Base-by-base conservation (phyloP, 2,113 vertebrate genomes). In the Notechis scutatus region DNA sequence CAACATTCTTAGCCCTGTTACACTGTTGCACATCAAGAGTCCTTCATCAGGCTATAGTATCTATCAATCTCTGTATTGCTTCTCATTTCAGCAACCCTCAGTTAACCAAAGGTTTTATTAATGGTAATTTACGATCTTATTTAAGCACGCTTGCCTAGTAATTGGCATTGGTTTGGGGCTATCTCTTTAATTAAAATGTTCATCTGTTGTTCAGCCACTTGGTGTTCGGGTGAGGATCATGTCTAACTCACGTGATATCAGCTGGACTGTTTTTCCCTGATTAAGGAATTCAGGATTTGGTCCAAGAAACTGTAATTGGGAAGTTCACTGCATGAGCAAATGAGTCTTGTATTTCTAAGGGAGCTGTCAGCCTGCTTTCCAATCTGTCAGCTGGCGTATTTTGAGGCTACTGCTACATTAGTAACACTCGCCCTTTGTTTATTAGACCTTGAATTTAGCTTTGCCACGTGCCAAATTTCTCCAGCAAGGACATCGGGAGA, bases 61-160 rank as follows among this genome's bases (percentile, higher is more conserved):
- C 34, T 81, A 81, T 42, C 74, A 81, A 42, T 81, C 34, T 42
- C 74, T 42, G 74, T 9, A 42, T 21, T 26, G 3, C 6, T 59
- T 90, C 88, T 81, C 88, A 81, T 81, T 39, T 81, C 96, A 93
- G 93, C 88, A 95, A 94, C 87, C 95, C 92, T 92, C 29, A 0
- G 91, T 89, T 92, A 95, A 97, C 96, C 96, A 96, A 97, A 96
- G 92, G 92, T 90, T 74, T 93, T 92, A 74, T 61, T 95, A 95
- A 91, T 93, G 94, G 94, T 96, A 94, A 95, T 95, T 96, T 97
- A 95, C 93, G 93, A 56, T 96, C 96, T 96, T 94, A 96, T 92
- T 95, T 95, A 96, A 96, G 96, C 93, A 74, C 92, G 95, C 95
- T 96, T 96, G 88, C 88, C 86, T 94, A 23, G 1, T 89, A 87